These are phyloP conservation scores for Drosophila guanche DNA, from an alignment of 1,140 invertebrate genomes.

Conservation along the genomic window DNA sequence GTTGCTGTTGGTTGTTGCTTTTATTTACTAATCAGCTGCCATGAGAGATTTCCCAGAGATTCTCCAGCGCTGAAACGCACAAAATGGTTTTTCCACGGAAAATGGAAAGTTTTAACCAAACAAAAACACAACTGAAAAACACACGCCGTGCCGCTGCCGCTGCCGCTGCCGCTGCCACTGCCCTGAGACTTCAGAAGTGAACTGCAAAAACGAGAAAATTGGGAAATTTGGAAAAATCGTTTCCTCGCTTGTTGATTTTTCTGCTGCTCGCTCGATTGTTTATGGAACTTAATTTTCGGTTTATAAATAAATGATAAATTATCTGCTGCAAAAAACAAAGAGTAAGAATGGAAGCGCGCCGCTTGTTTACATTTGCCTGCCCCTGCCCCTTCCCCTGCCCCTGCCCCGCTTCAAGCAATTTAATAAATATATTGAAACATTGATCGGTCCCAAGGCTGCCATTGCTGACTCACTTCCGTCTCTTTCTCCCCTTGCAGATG, in stretches of 20 bases:
- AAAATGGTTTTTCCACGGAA: slow-evolving; percentile 18
- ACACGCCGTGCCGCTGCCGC: no score
- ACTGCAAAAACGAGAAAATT: no score
- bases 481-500: slow-evolving; percentile 78
- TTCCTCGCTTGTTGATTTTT: no score
- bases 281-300: slow-evolving; percentile 63
- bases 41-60: no score
- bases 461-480: neutral
- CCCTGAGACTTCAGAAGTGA: no score
- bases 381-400: neutral
- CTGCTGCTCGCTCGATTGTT: slow-evolving; percentile 36
- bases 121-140: neutral
- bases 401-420: slow-evolving; percentile 24
- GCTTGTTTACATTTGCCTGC: slow-evolving; percentile 42
- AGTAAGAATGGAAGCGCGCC: slow-evolving; percentile 8
- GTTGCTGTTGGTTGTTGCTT: neutral
- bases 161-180: no score
- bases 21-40: slow-evolving; percentile 21
- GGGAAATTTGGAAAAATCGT: no score
- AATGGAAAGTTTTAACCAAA: slow-evolving; percentile 1
- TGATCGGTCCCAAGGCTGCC: neutral
- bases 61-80: no score
- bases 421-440: slow-evolving; percentile 43
- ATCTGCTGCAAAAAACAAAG: slow-evolving; percentile 35
- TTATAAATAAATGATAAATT: slow-evolving; percentile 79